A percentile compares a stretch with the other conserved stretches of the same genome.
Conservation (phyloP, 2,888 invertebrate genomes). For the Pseudococcus longispinus region DNA sequence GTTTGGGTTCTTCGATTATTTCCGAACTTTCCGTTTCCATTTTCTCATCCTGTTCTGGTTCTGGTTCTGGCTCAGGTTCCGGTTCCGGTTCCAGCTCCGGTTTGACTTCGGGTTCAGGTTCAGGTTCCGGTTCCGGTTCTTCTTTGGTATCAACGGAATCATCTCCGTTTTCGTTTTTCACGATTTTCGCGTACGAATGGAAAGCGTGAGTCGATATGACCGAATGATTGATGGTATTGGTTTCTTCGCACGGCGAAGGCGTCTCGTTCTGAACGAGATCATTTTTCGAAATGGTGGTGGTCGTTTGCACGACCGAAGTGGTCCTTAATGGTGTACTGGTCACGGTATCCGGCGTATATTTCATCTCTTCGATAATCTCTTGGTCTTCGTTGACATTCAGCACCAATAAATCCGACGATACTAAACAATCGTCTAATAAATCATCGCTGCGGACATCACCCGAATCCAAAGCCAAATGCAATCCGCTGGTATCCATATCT, state of each 20-base stretch:
- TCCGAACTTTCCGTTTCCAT: not conserved
- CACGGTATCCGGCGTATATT: not conserved
- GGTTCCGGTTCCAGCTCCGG: not conserved
- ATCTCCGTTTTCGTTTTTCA: not conserved
- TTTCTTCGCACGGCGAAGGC: not conserved
- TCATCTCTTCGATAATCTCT: constrained; percentile 53
- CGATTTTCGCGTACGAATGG: constrained; percentile 10
- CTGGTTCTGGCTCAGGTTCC: not conserved
- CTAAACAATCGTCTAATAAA: constrained; percentile 59
- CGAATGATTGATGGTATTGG: not conserved
- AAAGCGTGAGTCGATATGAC: constrained; percentile 6
- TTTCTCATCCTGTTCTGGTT: not conserved
- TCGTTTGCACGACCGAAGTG: not conserved
- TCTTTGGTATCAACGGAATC: not conserved
- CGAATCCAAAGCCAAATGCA: constrained; percentile 37
- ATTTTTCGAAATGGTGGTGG: not conserved
- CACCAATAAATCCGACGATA: constrained; percentile 59
- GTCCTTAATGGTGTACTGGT: not conserved
- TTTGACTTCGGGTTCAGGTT: not conserved
- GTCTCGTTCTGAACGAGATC: not conserved
- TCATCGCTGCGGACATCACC: constrained; percentile 54
- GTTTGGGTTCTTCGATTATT: not conserved
- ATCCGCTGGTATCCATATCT: not conserved
- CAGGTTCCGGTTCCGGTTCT: not conserved
- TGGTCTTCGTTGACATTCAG: constrained; percentile 59